A percentile compares a stretch with the other conserved stretches of the same genome.
phyloP scores from a whole-genome alignment of 1,140 invertebrate genomes.

The Scaptomyza hsui region DNA sequence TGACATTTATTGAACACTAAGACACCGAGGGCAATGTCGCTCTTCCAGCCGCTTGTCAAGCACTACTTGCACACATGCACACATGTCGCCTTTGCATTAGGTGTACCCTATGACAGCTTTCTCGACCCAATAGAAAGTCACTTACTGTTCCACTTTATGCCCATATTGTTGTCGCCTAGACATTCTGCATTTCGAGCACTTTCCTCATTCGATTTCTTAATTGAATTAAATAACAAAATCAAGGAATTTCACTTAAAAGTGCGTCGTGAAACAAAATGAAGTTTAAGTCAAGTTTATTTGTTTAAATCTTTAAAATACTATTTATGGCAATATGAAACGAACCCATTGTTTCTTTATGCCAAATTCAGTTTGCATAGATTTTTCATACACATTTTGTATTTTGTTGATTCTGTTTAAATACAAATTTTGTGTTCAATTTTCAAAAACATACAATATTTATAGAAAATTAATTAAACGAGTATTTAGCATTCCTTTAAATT shows the following conservation, averaged over 20 bases:
- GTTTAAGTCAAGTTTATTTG: neutral
- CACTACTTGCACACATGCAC: constrained; percentile 9
- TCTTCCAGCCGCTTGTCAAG: constrained; percentile 31
- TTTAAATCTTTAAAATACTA: neutral
- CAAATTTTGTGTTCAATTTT: constrained; percentile 20
- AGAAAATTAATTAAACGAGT: constrained; percentile 20
- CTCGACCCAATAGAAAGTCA: constrained; percentile 31
- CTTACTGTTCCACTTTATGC: constrained; percentile 55
- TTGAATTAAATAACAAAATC: constrained; percentile 58
- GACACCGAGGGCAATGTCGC: constrained; percentile 39
- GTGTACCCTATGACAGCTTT: constrained; percentile 12
- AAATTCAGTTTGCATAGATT: neutral
- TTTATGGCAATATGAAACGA: neutral
- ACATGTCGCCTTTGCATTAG: constrained; percentile 17
- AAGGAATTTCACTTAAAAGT: constrained; percentile 10
- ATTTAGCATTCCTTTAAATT: too few species aligned
- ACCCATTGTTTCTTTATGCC: neutral
- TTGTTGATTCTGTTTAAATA: constrained; percentile 10
- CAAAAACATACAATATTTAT: constrained; percentile 5
- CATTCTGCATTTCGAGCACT: constrained; percentile 4
- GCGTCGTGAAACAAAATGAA: neutral
- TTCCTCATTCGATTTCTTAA: constrained; percentile 32
- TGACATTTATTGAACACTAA: constrained; percentile 76
- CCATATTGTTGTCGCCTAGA: constrained; percentile 44
- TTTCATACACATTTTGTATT: neutral